Evolutionary conservation across 2,797 vertebrate species (phyloP).

Genomic region (Tamandua tetradactyla): DNA sequence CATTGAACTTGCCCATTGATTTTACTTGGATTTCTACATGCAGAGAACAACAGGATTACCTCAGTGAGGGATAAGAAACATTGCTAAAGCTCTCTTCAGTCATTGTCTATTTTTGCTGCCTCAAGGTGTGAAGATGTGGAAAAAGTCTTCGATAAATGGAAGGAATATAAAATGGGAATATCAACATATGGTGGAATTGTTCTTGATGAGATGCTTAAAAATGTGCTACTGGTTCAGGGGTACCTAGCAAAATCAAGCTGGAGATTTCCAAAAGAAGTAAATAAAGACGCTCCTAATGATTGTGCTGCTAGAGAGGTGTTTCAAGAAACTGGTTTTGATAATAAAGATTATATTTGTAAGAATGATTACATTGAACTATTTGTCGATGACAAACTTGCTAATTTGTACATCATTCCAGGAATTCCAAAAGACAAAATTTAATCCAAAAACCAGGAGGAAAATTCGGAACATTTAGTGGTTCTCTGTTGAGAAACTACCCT

Average conservation of each 20-base stretch:
- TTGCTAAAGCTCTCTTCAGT: slow-evolving; percentile 98
- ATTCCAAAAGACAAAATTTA: too few relatives aligned
- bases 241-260: slow-evolving; percentile 98
- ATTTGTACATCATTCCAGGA: too few relatives aligned
- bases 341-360: too few relatives aligned
- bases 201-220: slow-evolving; percentile 95
- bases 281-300: too few relatives aligned
- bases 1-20: slow-evolving; percentile 99
- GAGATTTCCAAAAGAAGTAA: slow-evolving; percentile 99
- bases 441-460: too few relatives aligned
- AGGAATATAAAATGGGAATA: slow-evolving; percentile 99
- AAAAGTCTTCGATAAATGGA: slow-evolving; percentile 97
- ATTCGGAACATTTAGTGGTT: too few relatives aligned
- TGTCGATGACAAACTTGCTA: too few relatives aligned
- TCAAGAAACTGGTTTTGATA: too few relatives aligned
- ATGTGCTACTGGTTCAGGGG: slow-evolving; percentile 96
- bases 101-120: slow-evolving; percentile 98
- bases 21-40: slow-evolving; percentile 99
- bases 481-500: too few relatives aligned
- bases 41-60: slow-evolving; percentile 97
- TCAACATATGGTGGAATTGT: slow-evolving; percentile 99
- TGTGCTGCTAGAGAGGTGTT: too few relatives aligned
- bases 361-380: too few relatives aligned
- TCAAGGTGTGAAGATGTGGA: slow-evolving; percentile 96
- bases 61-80: slow-evolving; percentile 99